phyloP scores from a whole-genome alignment of 2,888 invertebrate genomes.

The Trissoscelio sp. region DNA sequence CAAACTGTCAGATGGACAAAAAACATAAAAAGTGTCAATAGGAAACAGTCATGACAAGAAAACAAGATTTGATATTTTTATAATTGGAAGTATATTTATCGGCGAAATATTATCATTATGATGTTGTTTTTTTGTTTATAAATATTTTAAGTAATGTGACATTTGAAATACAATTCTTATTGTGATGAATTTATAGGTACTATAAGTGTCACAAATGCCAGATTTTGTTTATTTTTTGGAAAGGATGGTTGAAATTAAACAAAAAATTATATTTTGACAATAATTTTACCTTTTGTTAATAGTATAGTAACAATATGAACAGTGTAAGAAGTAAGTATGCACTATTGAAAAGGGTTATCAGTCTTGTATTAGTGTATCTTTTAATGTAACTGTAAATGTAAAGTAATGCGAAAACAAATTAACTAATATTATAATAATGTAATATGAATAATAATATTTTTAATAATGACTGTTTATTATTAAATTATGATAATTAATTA shows the following conservation, averaged over 20 bases:
- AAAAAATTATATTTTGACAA: background rate
- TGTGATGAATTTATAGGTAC: background rate
- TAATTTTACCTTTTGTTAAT: background rate
- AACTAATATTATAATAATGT: no score
- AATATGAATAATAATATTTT: no score
- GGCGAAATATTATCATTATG: background rate
- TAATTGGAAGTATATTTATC: background rate
- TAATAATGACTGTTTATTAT: no score
- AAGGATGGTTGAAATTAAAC: background rate
- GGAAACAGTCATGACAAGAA: conserved; percentile 16
- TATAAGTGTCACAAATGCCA: background rate
- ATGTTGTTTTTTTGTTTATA: background rate
- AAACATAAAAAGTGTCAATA: conserved; percentile 39
- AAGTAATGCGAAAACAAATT: no score
- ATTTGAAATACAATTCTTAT: background rate
- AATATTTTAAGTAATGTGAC: background rate
- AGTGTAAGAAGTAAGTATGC: conserved; percentile 46
- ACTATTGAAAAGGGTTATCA: background rate
- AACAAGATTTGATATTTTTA: conserved; percentile 19
- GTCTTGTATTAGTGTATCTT: background rate
- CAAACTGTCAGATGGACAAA: no score
- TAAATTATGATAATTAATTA: no score
- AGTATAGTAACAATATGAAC: conserved; percentile 27
- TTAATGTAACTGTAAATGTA: conserved; percentile 20
- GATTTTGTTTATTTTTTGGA: background rate